Base-by-base conservation (phyloP, 2,888 invertebrate species). In the Clepsis dumicolana region DNA sequence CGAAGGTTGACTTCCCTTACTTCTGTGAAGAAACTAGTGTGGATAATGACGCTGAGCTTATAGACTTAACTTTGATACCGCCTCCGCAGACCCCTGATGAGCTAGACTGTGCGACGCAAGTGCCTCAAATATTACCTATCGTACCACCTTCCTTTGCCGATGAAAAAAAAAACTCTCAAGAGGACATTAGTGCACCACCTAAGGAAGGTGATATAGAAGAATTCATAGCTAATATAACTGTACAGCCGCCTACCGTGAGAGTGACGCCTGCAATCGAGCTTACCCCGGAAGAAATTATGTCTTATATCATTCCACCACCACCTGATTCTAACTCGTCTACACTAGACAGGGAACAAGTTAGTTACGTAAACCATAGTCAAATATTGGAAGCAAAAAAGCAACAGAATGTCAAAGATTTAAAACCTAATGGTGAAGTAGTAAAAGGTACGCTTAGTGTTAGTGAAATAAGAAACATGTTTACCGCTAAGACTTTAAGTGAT, bases 61-160 rank as follows among this genome's bases (percentile, higher is more conserved):
- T 98, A 86, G 98, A 98, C 91, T 94, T 98, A 87, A 97, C 98
- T 64, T 94, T 97, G 81, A 95, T 98, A 83, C 98, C 98, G 71
- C 98, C 98, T 24, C 97, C 98, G 0, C 96, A 96, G 81, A 97
- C 97, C 21, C 97, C 97, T 1, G 97, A 97, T 82, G 97, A 97
- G 86, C 87, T 97, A 84, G 97, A 97, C 84, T 94, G 95, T 86
- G 94, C 95, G 72, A 90, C 94, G 72, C 93, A 94, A 81, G 94
- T 95, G 87, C 95, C 96, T 78, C 95, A 95, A 75, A 95, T 96
- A 75, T 91, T 97, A 75, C 96, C 96, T 78, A 93, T 95, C 65
- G 96, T 97, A 27, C 97, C 97, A 10, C 95, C 95, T 12, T 96
- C 96, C 1, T 97, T 97, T 78, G 96, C 96, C 18, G 97, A 97